Percentiles rank a stretch among this genome's conserved stretches.
Evolutionary conservation across 2,888 invertebrate species (phyloP).

Genomic region (Labia minor): DNA sequence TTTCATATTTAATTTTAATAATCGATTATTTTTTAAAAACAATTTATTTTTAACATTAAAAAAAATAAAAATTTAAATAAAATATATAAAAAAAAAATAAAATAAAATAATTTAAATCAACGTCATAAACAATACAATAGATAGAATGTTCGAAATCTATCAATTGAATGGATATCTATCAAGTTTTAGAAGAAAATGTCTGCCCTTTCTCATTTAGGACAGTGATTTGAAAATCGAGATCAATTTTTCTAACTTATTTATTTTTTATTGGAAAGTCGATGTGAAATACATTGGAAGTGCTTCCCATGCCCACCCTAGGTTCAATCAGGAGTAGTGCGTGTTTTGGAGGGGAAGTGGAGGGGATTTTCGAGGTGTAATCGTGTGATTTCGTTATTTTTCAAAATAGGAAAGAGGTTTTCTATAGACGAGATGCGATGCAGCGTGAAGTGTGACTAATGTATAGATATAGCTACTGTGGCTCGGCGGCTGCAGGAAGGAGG

Average conservation of each 20-base stretch:
- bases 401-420: slow-evolving; percentile 13
- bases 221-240: no score
- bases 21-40: no score
- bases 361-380: slow-evolving; percentile 13
- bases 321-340: background rate
- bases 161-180: no score
- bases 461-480: slow-evolving; percentile 7
- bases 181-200: no score
- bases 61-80: no score
- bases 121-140: no score
- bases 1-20: no score
- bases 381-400: slow-evolving; percentile 13
- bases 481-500: background rate
- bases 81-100: no score
- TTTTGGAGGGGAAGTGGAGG: slow-evolving; percentile 1
- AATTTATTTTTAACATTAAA: no score
- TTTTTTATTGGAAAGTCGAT: background rate
- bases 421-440: slow-evolving; percentile 8
- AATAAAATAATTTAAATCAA: no score
- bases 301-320: slow-evolving; percentile 4
- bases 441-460: slow-evolving; percentile 8
- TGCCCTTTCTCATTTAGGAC: no score
- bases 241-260: background rate
- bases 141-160: no score
- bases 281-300: slow-evolving; percentile 1